Evolutionary conservation across 2,113 vertebrate species (phyloP).

Genomic region (Rhadina sibilatrix): DNA sequence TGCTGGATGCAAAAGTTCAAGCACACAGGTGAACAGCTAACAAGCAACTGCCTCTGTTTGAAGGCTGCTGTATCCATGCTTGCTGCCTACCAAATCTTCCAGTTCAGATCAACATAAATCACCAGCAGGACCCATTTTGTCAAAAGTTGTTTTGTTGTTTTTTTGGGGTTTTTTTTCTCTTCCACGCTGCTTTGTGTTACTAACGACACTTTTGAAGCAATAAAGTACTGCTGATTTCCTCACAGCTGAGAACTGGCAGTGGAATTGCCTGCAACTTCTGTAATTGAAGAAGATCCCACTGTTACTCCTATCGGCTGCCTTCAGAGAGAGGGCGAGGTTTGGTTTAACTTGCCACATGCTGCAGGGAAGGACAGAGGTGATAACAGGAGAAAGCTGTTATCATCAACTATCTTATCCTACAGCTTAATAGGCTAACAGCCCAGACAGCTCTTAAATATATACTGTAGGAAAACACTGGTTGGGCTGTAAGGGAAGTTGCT

Average conservation of each 20-base stretch:
- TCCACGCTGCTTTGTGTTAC: not conserved
- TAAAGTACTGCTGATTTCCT: constrained; percentile 41
- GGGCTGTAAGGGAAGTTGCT: not conserved
- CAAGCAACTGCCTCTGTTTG: not conserved
- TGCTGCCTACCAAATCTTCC: constrained; percentile 14
- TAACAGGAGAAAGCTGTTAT: constrained; percentile 46
- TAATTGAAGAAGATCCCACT: constrained; percentile 47
- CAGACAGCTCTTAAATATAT: constrained; percentile 18
- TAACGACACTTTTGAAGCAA: constrained; percentile 7
- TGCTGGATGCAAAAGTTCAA: constrained; percentile 33
- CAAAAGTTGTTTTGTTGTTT: not conserved
- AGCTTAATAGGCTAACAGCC: constrained; percentile 29
- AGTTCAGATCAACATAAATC: constrained; percentile 41
- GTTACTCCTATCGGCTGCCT: not conserved
- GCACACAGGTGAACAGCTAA: not conserved
- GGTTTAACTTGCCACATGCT: constrained; percentile 4
- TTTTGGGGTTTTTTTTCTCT: not conserved
- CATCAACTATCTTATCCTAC: constrained; percentile 50
- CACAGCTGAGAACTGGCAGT: constrained; percentile 35
- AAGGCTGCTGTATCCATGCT: not conserved
- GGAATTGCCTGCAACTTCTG: constrained; percentile 32
- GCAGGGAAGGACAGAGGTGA: constrained; percentile 24
- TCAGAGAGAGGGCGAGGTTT: not conserved
- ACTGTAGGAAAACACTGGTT: constrained; percentile 27
- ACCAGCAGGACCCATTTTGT: constrained; percentile 2